Percentiles rank a stretch among this genome's conserved stretches.
Evolutionary conservation across 2,888 invertebrate species (phyloP).

Genomic region (Cylindroiulus punctatus): DNA sequence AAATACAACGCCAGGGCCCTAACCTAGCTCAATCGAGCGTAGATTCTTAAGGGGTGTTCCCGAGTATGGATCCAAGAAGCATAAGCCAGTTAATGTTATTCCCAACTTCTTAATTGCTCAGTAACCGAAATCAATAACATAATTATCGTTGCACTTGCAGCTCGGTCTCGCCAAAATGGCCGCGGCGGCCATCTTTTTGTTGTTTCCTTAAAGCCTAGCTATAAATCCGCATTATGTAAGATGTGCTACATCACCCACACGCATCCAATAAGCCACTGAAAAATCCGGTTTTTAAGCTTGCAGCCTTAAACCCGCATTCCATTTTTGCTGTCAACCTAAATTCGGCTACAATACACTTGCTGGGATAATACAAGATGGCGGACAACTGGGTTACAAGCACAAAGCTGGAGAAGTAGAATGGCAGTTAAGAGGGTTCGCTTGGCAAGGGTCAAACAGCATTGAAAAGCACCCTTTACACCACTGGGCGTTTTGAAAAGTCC

Average conservation of each 20-base stretch:
- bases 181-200: not conserved
- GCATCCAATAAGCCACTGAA: not conserved
- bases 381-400: not conserved
- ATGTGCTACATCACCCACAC: slow-evolving; percentile 21
- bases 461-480: not conserved
- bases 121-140: not conserved
- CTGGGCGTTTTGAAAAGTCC: not conserved
- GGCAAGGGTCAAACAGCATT: not conserved
- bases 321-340: slow-evolving; percentile 1
- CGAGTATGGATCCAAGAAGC: not conserved
- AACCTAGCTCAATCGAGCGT: not conserved
- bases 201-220: not conserved
- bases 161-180: not conserved
- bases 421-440: not conserved
- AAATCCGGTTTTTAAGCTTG: slow-evolving; percentile 15
- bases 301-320: not conserved
- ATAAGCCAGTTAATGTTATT: not conserved
- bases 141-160: slow-evolving; percentile 4
- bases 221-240: not conserved
- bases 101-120: not conserved
- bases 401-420: not conserved
- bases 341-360: not conserved
- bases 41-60: not conserved
- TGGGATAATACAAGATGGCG: not conserved
- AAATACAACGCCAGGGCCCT: not conserved